Evolutionary conservation across 1,140 invertebrate genomes (phyloP).

Genomic region (Stenopsyche tienmushanensis): DNA sequence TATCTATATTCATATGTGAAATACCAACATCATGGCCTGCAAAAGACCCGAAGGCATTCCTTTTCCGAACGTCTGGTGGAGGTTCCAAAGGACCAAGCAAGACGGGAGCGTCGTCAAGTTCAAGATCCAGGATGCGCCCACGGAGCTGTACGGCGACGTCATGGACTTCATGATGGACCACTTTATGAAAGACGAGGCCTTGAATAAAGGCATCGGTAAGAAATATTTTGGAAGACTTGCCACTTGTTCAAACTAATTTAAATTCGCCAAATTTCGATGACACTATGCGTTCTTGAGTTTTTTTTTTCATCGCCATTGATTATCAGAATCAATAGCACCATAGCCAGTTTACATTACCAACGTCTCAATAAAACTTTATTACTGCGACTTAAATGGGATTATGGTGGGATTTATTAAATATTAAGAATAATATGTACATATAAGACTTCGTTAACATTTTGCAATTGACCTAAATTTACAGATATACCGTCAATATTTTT

Average conservation of each 20-base stretch:
- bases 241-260: no score
- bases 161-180: conserved; percentile 35
- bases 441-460: no score
- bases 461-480: not conserved
- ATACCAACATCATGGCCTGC: no score
- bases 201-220: conserved; percentile 33
- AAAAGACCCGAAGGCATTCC: conserved; percentile 27
- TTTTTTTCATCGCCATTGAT: no score
- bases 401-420: not conserved
- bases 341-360: no score
- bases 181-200: conserved; percentile 40
- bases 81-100: conserved; percentile 23
- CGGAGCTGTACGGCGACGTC: conserved; percentile 34
- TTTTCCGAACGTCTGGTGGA: conserved; percentile 33
- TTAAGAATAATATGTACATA: not conserved
- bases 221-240: no score
- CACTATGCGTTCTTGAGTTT: no score
- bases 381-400: no score
- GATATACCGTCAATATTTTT: not conserved
- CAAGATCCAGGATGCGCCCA: conserved; percentile 35
- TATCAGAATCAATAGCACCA: no score
- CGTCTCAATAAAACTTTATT: no score
- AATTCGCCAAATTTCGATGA: no score
- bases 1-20: no score
- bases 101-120: conserved; percentile 29